phyloP scores from a whole-genome alignment of 2,888 invertebrate species.

The Ashinkailepas kermadecensis region DNA sequence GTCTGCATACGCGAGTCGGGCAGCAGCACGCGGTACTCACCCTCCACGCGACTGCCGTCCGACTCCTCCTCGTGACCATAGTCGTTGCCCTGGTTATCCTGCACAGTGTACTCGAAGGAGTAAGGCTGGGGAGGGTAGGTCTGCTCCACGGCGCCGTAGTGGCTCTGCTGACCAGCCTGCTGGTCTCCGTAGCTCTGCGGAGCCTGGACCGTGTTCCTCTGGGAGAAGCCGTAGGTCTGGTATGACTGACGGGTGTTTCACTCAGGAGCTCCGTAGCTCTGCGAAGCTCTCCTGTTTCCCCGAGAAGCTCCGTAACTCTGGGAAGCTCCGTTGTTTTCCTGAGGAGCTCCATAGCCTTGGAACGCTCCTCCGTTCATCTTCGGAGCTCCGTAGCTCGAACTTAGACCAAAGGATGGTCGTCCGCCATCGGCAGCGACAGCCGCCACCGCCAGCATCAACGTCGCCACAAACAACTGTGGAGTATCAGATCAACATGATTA shows the following conservation, averaged over 20 bases:
- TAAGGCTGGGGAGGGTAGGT: background rate
- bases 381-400: no score
- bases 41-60: background rate
- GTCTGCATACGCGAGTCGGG: constrained; percentile 4
- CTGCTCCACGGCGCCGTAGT: background rate
- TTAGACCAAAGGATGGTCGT: background rate
- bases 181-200: background rate
- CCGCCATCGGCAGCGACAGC: no score
- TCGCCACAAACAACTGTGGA: no score
- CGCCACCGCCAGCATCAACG: no score
- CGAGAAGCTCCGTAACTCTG: background rate
- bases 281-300: background rate
- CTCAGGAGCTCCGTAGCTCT: background rate
- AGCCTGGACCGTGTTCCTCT: background rate
- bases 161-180: background rate
- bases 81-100: background rate
- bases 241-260: background rate
- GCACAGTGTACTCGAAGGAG: background rate
- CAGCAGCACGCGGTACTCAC: constrained; percentile 7
- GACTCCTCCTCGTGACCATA: background rate
- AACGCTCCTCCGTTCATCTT: no score
- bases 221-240: background rate
- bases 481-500: no score
- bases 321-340: background rate
- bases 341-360: no score